Evolutionary conservation across 2,888 invertebrate genomes (phyloP), one percentile per base, ranked within the genome.

Genomic region (Nebria brevicollis): DNA sequence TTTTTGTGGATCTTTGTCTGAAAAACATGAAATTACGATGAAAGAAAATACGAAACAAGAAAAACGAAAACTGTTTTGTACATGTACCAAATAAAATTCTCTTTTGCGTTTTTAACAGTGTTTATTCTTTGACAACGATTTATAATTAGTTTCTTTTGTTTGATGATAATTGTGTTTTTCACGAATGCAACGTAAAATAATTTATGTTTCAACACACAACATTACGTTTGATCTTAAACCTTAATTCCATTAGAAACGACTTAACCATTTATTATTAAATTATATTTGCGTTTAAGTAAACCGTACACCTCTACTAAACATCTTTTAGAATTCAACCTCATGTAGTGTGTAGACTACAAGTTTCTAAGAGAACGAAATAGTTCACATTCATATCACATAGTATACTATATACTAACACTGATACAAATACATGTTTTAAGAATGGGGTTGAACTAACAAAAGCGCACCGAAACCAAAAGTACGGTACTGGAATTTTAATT

Each of bases 401-500:
- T 13, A 66, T 11, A 20, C 66, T 20, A 66, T 13, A 20, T 6
- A n/a, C 25, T 15, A 13, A 66, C 66, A 25, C 66, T 25, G 11
- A 66, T 13, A 66, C 66, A 66, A 8, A n/a, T 25, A 66, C 66
- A 54, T 11, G 54, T 13, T 54, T 54, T 54, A 54, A 13, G 54
- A 13, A 13, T 20, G 4, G 34, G 34, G 34, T 34, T 4, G 34
- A 34, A 34, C 34, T 34, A 34, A 34, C 34, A 34, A 34, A 54
- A 54, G 11, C 54, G 13, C 4, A 54, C 54, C 11, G 13, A 54
- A 54, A 54, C 54, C 54, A 54, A 54, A 54, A 66, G 66, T 66
- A 70, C 70, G 25, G 5, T 70, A 20, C 25, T 70, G 70, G 70
- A 70, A 70, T 70, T 11, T 70, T 4, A 70, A 70, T 70, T 5